Percentiles rank a stretch among this genome's conserved stretches.
Evolutionary conservation across 2,113 vertebrate species (phyloP).

Genomic region (Salvator merianae): DNA sequence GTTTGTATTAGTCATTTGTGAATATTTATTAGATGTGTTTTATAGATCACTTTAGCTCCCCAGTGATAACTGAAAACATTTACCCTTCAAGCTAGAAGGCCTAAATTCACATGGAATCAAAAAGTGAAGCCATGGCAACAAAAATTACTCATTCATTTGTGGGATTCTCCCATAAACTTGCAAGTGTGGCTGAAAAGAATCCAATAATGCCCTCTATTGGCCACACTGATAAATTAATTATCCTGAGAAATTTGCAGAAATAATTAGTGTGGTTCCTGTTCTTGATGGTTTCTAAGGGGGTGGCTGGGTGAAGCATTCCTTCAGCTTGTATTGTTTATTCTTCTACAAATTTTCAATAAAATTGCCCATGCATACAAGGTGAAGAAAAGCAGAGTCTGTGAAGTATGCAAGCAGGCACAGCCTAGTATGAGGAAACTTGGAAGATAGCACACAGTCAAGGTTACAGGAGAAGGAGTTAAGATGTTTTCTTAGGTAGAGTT

Average conservation of each 20-base stretch:
- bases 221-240: background rate
- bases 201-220: conserved; percentile 48
- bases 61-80: background rate
- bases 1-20: background rate
- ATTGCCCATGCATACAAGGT: no score
- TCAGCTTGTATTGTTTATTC: no score
- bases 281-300: no score
- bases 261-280: no score
- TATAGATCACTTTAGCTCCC: background rate
- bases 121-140: background rate
- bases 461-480: no score
- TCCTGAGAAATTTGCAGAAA: background rate
- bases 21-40: background rate
- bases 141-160: conserved; percentile 1
- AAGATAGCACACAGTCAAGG: no score
- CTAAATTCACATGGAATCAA: background rate
- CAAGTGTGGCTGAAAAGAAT: background rate
- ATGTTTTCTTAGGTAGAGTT: no score
- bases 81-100: background rate
- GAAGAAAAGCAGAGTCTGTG: no score
- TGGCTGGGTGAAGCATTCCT: no score
- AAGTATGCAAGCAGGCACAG: no score
- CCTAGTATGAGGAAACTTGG: no score
- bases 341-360: no score
- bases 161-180: background rate